phyloP scores from a whole-genome alignment of 2,888 invertebrate species.

The Bugula neritina region DNA sequence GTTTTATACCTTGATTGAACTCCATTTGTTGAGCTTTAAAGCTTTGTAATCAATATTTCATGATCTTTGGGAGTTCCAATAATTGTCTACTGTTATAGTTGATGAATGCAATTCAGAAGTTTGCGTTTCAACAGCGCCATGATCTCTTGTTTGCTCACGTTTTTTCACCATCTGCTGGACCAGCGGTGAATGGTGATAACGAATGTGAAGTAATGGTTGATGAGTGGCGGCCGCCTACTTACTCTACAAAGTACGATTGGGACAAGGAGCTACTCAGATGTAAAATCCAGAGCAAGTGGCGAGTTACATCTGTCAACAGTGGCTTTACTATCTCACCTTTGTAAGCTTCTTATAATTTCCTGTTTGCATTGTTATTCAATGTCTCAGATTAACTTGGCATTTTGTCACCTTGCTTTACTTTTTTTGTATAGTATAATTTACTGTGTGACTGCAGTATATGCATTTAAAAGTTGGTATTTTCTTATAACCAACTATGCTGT shows the following conservation, averaged over 20 bases:
- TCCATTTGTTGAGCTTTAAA: no score
- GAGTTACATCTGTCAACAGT: constrained; percentile 4
- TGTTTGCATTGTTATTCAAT: no score
- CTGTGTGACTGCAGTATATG: no score
- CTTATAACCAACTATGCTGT: no score
- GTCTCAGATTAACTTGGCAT: no score
- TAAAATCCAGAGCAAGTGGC: not conserved
- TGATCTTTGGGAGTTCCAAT: no score
- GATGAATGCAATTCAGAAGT: constrained; percentile 74
- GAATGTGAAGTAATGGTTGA: not conserved
- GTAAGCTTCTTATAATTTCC: constrained; percentile 19
- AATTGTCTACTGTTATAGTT: constrained; percentile 38
- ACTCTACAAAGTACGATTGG: not conserved
- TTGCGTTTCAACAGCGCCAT: constrained; percentile 78
- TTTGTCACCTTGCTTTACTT: no score
- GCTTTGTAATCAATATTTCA: no score
- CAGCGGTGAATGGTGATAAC: not conserved
- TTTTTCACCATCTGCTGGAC: not conserved
- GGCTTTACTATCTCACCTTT: not conserved
- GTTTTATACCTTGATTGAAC: not conserved
- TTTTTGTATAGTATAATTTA: no score
- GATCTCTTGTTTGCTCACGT: constrained; percentile 70
- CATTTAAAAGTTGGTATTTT: no score
- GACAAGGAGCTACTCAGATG: not conserved
- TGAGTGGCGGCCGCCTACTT: not conserved